Conservation (phyloP, 2,113 vertebrate species). For the Epinephelus cyanopodus region DNA sequence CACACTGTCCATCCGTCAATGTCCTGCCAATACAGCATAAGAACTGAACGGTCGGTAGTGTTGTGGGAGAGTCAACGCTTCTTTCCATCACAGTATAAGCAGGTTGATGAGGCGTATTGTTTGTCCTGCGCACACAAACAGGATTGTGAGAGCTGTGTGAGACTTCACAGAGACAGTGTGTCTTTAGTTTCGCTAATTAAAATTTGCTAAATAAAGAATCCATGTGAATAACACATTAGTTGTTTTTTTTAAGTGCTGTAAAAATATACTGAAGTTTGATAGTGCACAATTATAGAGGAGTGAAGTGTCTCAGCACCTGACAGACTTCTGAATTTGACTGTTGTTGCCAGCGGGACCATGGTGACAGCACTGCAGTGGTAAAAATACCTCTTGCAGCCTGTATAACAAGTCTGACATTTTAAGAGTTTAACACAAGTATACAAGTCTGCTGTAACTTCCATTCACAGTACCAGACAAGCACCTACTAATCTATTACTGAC, state of each 20-base stretch:
- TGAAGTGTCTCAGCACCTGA: slow-evolving; percentile 19
- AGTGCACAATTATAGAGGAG: slow-evolving; percentile 4
- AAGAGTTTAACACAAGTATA: slow-evolving; percentile 17
- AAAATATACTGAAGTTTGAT: slow-evolving; percentile 24
- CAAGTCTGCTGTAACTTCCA: not conserved
- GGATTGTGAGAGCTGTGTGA: slow-evolving; percentile 10
- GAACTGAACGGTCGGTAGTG: not conserved
- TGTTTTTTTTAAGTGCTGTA: not conserved
- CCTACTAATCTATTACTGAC: slow-evolving; percentile 13
- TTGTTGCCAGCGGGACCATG: not conserved
- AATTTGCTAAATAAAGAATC: slow-evolving; percentile 47
- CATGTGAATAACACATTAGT: not conserved
- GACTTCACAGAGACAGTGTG: slow-evolving; percentile 19
- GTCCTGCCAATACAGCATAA: slow-evolving; percentile 52
- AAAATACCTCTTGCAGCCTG: slow-evolving; percentile 39
- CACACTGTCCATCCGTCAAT: slow-evolving; percentile 66
- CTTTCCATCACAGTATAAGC: not conserved
- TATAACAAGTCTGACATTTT: not conserved
- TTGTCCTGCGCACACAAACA: slow-evolving; percentile 11
- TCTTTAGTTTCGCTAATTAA: not conserved
- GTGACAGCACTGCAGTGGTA: slow-evolving; percentile 7
- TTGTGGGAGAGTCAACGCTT: slow-evolving; percentile 1
- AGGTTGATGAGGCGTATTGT: slow-evolving; percentile 23
- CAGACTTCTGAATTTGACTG: slow-evolving; percentile 14
- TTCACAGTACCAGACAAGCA: not conserved